Percentiles rank a stretch among this genome's conserved stretches.
Evolutionary conservation across 2,113 vertebrate species (phyloP).

Genomic region (Todiramphus saurophagus): DNA sequence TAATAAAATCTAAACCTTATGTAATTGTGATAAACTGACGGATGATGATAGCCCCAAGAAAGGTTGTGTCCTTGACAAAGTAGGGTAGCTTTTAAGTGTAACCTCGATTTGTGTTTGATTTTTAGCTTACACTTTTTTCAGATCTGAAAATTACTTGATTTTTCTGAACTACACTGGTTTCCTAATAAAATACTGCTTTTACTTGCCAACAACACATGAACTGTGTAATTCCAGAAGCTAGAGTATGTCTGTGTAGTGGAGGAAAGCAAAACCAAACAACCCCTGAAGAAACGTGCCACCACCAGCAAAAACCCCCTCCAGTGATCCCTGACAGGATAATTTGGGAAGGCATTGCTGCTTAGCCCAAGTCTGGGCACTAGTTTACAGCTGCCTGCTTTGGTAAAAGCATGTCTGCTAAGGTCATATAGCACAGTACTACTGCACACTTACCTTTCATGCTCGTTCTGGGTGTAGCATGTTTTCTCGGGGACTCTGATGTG

Average conservation of each 20-base stretch:
- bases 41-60: not conserved
- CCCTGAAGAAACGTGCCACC: not conserved
- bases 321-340: not conserved
- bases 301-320: not conserved
- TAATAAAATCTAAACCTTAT: not conserved
- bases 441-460: rapidly evolving
- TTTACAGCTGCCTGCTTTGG: not conserved
- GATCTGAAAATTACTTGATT: not conserved
- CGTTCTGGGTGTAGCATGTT: rapidly evolving
- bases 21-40: not conserved
- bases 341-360: not conserved
- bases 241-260: not conserved
- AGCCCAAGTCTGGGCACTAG: not conserved
- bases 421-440: rapidly evolving
- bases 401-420: rapidly evolving
- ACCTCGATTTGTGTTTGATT: not conserved
- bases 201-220: not conserved
- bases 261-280: not conserved
- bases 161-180: not conserved
- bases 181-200: not conserved
- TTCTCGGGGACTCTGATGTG: not conserved
- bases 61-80: not conserved
- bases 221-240: not conserved
- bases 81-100: not conserved
- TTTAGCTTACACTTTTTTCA: not conserved